phyloP scores from a whole-genome alignment of 1,140 invertebrate species.

The Penaeus japonicus region DNA sequence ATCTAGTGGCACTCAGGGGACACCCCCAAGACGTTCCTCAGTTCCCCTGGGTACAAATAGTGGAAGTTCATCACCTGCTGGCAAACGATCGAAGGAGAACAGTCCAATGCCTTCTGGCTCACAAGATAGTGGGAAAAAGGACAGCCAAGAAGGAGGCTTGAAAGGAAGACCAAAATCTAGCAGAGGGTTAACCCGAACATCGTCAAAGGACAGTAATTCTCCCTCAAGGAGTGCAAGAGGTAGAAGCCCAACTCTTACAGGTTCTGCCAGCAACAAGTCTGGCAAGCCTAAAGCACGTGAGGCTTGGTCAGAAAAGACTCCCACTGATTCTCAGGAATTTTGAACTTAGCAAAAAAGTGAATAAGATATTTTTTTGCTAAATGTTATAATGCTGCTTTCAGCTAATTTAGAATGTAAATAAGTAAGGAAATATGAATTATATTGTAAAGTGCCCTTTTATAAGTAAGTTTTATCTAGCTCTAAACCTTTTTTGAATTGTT shows the following conservation, averaged over 20 bases:
- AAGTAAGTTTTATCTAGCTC: too few relatives aligned
- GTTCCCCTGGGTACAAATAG: not conserved
- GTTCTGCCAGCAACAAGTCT: not conserved
- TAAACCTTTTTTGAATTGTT: too few relatives aligned
- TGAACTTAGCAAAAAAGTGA: not conserved
- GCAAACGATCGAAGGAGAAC: not conserved
- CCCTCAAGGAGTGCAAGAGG: not conserved
- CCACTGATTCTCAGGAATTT: conserved; percentile 3
- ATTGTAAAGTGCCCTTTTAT: too few relatives aligned
- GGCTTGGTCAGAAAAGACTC: not conserved
- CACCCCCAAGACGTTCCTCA: conserved; percentile 4
- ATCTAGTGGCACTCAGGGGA: not conserved
- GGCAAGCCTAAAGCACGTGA: not conserved
- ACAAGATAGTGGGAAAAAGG: not conserved
- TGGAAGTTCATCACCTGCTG: not conserved
- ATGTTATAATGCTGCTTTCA: too few relatives aligned
- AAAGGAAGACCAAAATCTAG: conserved; percentile 3
- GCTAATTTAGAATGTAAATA: too few relatives aligned
- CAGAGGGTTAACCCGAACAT: not conserved
- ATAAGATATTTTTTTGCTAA: too few relatives aligned
- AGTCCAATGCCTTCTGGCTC: not conserved
- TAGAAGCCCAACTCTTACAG: conserved; percentile 2
- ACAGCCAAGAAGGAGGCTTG: not conserved
- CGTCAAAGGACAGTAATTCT: conserved; percentile 11
- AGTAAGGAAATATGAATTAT: too few relatives aligned